Evolutionary conservation across 2,113 vertebrate species (phyloP).

Genomic region (Aptenodytes forsteri): DNA sequence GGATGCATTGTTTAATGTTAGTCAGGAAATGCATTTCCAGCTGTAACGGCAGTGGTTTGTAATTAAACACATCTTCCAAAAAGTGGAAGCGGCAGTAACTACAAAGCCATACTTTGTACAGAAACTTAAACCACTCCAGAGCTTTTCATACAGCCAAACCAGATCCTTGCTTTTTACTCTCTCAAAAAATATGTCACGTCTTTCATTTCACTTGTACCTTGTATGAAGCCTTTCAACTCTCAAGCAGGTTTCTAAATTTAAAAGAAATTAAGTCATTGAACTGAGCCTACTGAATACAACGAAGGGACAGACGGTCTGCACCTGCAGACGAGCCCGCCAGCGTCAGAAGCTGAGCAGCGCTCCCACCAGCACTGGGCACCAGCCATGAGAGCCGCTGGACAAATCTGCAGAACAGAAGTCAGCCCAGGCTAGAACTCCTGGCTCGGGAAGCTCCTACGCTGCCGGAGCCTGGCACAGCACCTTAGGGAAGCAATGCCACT

Average conservation of each 20-base stretch:
- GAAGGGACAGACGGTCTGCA: neutral
- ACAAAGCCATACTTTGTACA: neutral
- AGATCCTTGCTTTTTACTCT: neutral
- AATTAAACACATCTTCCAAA: neutral
- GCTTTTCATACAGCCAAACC: neutral
- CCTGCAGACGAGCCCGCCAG: neutral
- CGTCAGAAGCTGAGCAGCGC: rapidly evolving
- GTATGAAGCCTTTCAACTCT: neutral
- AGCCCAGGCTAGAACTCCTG: neutral
- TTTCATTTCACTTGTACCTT: neutral
- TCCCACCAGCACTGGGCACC: neutral
- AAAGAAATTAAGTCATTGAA: neutral
- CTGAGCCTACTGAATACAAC: rapidly evolving
- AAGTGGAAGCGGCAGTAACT: neutral
- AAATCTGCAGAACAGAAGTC: neutral
- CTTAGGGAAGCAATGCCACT: neutral
- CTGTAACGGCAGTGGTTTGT: neutral
- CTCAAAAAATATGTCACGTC: rapidly evolving
- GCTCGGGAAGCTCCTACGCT: neutral
- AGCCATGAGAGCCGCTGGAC: rapidly evolving
- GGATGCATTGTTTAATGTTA: neutral
- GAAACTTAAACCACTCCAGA: neutral
- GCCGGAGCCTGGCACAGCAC: neutral
- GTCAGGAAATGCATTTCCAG: neutral
- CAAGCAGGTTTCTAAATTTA: neutral